phyloP scores from a whole-genome alignment of 1,140 invertebrate genomes.

The Zophobas morio region DNA sequence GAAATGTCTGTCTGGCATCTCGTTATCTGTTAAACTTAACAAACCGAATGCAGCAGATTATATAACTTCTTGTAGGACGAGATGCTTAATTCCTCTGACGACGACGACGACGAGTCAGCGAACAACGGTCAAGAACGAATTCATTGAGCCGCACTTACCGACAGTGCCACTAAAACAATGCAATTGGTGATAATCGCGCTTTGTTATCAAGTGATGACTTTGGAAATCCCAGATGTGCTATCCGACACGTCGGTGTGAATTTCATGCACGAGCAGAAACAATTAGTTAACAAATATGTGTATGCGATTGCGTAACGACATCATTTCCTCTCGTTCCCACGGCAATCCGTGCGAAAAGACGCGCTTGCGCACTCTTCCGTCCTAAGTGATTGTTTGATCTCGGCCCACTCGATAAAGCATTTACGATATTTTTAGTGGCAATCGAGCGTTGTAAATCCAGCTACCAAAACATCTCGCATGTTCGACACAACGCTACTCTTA shows the following conservation, averaged over 20 bases:
- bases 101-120: not conserved
- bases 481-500: constrained; percentile 25
- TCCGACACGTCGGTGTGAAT: not conserved
- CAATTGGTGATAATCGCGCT: not conserved
- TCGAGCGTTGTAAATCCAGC: constrained; percentile 3
- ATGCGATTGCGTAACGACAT: no score
- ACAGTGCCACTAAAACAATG: not conserved
- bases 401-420: constrained; percentile 18
- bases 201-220: not conserved
- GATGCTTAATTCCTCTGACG: constrained; percentile 3
- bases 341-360: no score
- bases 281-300: no score
- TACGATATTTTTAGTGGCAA: constrained; percentile 37
- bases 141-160: not conserved
- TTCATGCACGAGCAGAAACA: no score
- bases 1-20: constrained; percentile 47
- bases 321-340: no score
- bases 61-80: constrained; percentile 22
- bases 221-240: not conserved
- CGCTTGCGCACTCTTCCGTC: not conserved
- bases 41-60: constrained; percentile 24
- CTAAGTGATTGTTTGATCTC: constrained; percentile 13
- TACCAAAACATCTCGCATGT: constrained; percentile 32
- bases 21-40: constrained; percentile 45
- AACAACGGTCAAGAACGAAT: constrained; percentile 13